Evolutionary conservation across 2,797 vertebrate species (phyloP), one percentile per base, ranked within the genome.

Genomic region (Pagetopsis macropterus): DNA sequence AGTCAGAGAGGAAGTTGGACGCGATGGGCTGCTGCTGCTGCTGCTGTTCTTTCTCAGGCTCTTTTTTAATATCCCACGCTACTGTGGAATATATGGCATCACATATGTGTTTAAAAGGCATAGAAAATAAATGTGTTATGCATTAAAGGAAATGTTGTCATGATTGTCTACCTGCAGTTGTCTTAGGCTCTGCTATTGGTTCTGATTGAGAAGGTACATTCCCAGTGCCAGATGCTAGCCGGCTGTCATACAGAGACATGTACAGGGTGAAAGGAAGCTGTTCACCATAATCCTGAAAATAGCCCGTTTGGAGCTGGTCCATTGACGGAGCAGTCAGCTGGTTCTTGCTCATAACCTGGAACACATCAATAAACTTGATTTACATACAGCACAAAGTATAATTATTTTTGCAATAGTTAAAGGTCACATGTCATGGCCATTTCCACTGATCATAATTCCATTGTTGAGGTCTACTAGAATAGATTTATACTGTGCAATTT

Each of bases 201-300:
- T 58, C 15, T 33, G 49, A 0, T 5, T 60, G 41, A 55, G 14
- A 2, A 3, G 55, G 33, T 2, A 9, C 58, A 46, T 57, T 84
- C 40, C 75, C 63, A 0, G 23, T 4, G 3, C 1, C 7, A 3
- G 44, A 50, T 5, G 81, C 40, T 11, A 83, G 78, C 72, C 8
- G 66, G 64, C 0, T 80, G 69, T 92, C 68, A n/a, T 93, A 93
- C 50, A 94, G 54, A 7, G 92, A 91, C 84, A 80, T 88, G 72
- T 93, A 93, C 58, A 86, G 82, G 1, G 15, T 11, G 11, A 90
- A 49, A 0, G 94, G 92, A 56, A 94, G 62, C 4, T 55, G 9
- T 19, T 88, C 73, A 1, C 75, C 78, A 75, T 83, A 94, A 10
- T 56, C 60, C 8, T 70, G 54, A 0, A 58, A 59, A 59, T 92